A percentile compares a stretch with the other conserved stretches of the same genome.
These are phyloP conservation scores for Cantharis nigra DNA, from an alignment of 2,888 invertebrate species.

Conservation along the genomic window DNA sequence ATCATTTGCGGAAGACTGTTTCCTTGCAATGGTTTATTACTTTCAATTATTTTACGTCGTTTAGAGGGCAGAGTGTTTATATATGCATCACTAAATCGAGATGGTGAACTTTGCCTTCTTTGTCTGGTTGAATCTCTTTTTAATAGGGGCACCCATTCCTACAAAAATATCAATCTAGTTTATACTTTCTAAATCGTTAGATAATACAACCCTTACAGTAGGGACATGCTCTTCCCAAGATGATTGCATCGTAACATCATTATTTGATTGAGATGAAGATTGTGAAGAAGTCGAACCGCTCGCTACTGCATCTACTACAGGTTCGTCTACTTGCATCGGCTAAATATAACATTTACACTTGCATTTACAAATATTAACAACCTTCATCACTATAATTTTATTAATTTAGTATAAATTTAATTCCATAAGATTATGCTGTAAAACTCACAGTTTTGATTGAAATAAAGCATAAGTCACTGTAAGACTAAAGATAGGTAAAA, in stretches of 20 bases:
- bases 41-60: conserved; percentile 74
- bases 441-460: neutral
- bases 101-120: conserved; percentile 60
- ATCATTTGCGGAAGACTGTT: conserved; percentile 53
- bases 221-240: neutral
- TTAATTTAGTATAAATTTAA: too few species aligned
- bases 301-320: conserved; percentile 34
- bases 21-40: conserved; percentile 53
- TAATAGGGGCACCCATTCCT: conserved; percentile 89
- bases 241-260: neutral
- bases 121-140: conserved; percentile 78
- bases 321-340: conserved; percentile 61
- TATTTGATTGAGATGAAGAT: conserved; percentile 14
- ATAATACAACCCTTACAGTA: neutral
- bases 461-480: neutral
- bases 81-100: conserved; percentile 87
- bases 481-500: neutral
- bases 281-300: conserved; percentile 36
- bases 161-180: conserved; percentile 26
- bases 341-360: conserved; percentile 29
- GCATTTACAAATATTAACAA: too few species aligned
- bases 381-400: too few species aligned
- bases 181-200: neutral
- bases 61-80: conserved; percentile 88
- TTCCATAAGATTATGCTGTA: too few species aligned